Evolutionary conservation across 2,797 vertebrate species (phyloP), one percentile per base, ranked within the genome.

Genomic region (Amblyopsis hoosieri): DNA sequence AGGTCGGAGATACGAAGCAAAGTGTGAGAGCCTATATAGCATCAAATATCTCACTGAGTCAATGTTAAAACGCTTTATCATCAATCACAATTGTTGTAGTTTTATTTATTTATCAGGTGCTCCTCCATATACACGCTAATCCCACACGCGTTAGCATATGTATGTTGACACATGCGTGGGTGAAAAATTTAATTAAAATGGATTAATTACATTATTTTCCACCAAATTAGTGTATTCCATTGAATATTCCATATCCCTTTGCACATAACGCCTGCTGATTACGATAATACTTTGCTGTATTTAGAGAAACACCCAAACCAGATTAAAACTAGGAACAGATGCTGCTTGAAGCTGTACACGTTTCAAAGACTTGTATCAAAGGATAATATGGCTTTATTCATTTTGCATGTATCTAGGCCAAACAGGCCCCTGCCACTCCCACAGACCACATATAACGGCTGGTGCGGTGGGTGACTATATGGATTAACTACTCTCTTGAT

Each of bases 321-420:
- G 85, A 89, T 90, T 87, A 87, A 86, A 90, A 89, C 82, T 84
- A 70, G 70, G 81, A 88, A 82, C 83, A 89, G 82, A 89, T 90
- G 87, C 81, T 75, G 81, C 85, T 83, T 2, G 53, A 68, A 85
- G 86, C 85, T 77, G 76, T 77, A 68, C 66, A 62, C 49, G 65
- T 83, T 88, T 85, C 83, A 84, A 90, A 84, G 88, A 85, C 79
- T 81, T 69, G 65, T 88, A 90, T 87, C 87, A 87, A 87, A 91
- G 86, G 74, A 84, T 82, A 85, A 80, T 74, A 75, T 82, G 67
- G 73, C 74, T 85, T 88, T 82, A 86, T 90, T 89, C 79, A 78
- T 90, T 88, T 81, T 75, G 79, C 73, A 82, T 90, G 83, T 87
- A 90, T 91, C 85, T 90, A 85, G 88, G 89, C 83, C 86, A 89